Evolutionary conservation across 2,113 vertebrate genomes (phyloP), one percentile per base, ranked within the genome.

Genomic region (Corythornis vintsioides): DNA sequence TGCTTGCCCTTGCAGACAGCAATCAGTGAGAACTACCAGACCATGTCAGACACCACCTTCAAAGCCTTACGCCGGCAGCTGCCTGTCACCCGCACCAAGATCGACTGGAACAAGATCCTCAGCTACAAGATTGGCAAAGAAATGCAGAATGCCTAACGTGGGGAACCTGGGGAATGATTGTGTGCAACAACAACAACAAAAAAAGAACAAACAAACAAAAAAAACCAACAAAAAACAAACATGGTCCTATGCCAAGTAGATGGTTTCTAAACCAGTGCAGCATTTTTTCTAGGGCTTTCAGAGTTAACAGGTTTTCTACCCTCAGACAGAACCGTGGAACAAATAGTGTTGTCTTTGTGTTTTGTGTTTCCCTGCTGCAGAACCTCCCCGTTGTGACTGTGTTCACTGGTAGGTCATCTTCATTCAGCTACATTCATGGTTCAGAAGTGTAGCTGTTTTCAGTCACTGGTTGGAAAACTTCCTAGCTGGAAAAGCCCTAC

Each of bases 71-170:
- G 99, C 93, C 98, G 99, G 93, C 99, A 99, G 95, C 98, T 99
- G 45, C 99, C 99, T 0, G 98, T 99, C 95, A 99, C 99, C 92
- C 99, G 99, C 96, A 99, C 98, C 97, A 99, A 99, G 98, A 98
- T 99, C 19, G 99, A 99, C 98, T 99, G 99, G 99, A 99, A 99
- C 98, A 99, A 99, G 97, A 99, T 99, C 97, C 98, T 99, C 95
- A 99, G 98, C 97, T 99, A 99, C 98, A 99, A 99, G 98, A 99
- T 99, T 63, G 99, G 99, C 97, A 99, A 99, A 94, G 99, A 99
- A 95, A 99, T 99, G 98, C 98, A 99, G 95, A 98, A 98, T 11
- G 98, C 98, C 96, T 99, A 98, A 94, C 9, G 61, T 55, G 52
- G 94, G 88, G 94, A 89, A 73, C 75, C 42, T 73, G 77, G 64